Percentiles rank a stretch among this genome's conserved stretches.
Evolutionary conservation across 2,797 vertebrate genomes (phyloP).

Genomic region (Myiothlypis coronata): DNA sequence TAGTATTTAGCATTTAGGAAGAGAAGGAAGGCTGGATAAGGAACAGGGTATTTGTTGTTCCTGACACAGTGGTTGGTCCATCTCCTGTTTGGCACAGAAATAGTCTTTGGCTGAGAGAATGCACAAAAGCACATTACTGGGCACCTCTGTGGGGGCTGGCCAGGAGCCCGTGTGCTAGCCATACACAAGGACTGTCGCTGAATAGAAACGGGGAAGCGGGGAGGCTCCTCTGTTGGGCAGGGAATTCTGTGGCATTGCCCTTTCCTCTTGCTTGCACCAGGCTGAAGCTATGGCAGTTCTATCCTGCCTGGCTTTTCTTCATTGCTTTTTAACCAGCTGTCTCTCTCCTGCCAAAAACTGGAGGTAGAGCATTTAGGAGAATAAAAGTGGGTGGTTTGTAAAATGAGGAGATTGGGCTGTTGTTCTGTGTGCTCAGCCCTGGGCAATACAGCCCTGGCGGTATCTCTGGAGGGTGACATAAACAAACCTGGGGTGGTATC

Average conservation of each 20-base stretch:
- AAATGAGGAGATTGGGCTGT: background rate
- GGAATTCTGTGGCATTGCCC: background rate
- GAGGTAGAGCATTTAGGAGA: background rate
- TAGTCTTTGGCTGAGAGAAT: background rate
- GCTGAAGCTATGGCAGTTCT: background rate
- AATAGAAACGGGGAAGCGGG: background rate
- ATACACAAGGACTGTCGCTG: rapidly evolving
- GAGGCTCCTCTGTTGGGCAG: background rate
- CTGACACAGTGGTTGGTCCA: background rate
- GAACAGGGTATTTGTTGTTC: conserved; percentile 42
- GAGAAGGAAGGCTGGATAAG: background rate
- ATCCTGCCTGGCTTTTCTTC: background rate
- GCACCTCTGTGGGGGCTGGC: conserved; percentile 24
- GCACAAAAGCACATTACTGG: background rate
- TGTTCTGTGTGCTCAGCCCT: background rate
- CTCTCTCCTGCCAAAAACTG: background rate
- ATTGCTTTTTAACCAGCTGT: background rate
- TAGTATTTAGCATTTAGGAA: background rate
- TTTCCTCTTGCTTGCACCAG: background rate
- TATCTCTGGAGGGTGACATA: background rate
- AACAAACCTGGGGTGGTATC: background rate
- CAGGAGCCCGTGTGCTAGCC: background rate
- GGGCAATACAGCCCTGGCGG: background rate
- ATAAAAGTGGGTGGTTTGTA: background rate
- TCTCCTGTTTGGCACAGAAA: conserved; percentile 46